Base-by-base conservation (phyloP, 1,140 invertebrate species). In the Euwallacea fornicatus region DNA sequence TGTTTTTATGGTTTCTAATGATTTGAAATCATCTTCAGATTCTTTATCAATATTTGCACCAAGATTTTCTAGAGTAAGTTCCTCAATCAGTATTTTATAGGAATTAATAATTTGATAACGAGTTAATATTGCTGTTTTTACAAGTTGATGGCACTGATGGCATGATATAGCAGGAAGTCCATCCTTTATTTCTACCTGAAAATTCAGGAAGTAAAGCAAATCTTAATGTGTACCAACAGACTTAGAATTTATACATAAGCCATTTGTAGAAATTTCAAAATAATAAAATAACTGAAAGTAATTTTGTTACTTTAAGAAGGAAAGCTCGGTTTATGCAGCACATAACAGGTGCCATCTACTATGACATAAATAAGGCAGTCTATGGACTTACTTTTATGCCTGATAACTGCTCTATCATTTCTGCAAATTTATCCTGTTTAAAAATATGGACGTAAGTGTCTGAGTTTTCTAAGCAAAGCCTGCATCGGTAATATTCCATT, bases 31-130 rank as follows among this genome's bases (percentile, higher is more conserved):
- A 10, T 47, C 6, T 6, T 47, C 9, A 10, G 46, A 6, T 47
- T 50, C 13, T 50, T 50, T 50, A 6, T 50, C 46, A 10, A 50
- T 13, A 50, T 9, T 42, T 60, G 9, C 13, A 42, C 42, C 3
- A 6, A 11, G 13, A 2, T 42, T 60, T 41, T 60, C 42, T 8
- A 15, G 33, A 41, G 33, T 41, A 42, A 60, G 58, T 13, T 60
- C 58, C 2, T 21, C 9, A 42, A 60, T 10, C 42, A 60, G 42
- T 9, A 60, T 42, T 42, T 60, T 60, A 60, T 60, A n/a, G 0
- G 58, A 60, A 60, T 60, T 60, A 60, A 60, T 60, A 11, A 60
- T 60, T 42, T 60, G 58, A 41, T 60, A 60, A 60, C 58, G 58
- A 41, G 58, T 60, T 42, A 60, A 41, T 41, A 60, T 60, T 42